Base-by-base conservation (phyloP, 1,140 invertebrate genomes). In the Stegodyphus dumicola region DNA sequence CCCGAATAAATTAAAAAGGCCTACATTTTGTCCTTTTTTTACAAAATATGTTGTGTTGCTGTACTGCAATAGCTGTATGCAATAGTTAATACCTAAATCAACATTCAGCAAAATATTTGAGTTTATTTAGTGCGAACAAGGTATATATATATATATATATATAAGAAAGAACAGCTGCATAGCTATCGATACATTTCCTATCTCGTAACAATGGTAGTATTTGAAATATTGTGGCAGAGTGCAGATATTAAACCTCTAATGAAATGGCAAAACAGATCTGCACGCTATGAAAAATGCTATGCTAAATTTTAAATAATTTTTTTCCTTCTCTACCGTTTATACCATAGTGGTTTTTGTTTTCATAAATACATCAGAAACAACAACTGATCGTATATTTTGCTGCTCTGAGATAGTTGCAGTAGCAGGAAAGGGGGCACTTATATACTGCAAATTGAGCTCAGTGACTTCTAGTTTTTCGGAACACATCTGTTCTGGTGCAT, bases 361-460 rank as follows among this genome's bases (percentile, higher is more conserved):
- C 53, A 67, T 75, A 83, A 75, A 83, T 83, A 83, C 80, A 75
- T 83, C 80, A 75, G 70, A 83, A 83, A 83, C 71, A 83, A 83
- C 80, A 83, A 83, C 71, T 69, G 70, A 54, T 67, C 71, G 79
- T 66, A 11, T 83, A 65, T 83, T 83, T 74, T 74, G 56, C 69
- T 74, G 70, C 71, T 81, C 78, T 65, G 78, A 81, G 51, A 83
- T 83, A 85, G 81, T 85, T 85, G 81, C 81, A 85, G 81, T 85
- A 76, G 71, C 81, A 76, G 81, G 71, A 85, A 77, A 85, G 81
- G 81, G 81, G 81, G 81, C 81, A 85, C 81, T 85, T 85, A 70
- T 85, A 18, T 77, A 85, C 81, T 85, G 81, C 81, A 85, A 85
- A 85, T 85, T 85, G 81, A 85, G 81, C 81, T 85, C 74, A 77